Evolutionary conservation across 2,797 vertebrate genomes (phyloP), one percentile per base, ranked within the genome.

Genomic region (Enteromius thamalakanensis): DNA sequence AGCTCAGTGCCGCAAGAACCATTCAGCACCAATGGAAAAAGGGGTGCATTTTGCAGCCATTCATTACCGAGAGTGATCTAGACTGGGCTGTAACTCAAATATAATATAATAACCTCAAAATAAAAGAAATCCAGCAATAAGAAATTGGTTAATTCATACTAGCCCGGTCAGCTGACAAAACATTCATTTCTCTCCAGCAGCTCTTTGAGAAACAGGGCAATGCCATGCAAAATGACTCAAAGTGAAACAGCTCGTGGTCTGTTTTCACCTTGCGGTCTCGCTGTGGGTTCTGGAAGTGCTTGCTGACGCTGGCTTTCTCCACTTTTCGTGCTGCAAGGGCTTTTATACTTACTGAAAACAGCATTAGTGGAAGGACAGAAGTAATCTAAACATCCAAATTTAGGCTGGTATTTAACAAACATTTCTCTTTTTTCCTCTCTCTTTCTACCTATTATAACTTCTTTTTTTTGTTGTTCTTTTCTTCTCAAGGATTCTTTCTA

Each of bases 241-340:
- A 82, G 45, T 68, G 65, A 80, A 75, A 67, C 40, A 76, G 71
- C 62, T 58, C 10, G 2, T 69, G 82, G 77, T 55, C 72, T 82
- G 72, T 77, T 86, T 84, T 80, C 65, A 72, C 82, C 55, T 67
- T 58, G 71, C 6, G 29, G 42, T 21, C 81, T 85, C n/a, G 11
- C 83, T 68, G 58, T 80, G 83, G 80, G 7, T 67, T 80, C 80
- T 86, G 82, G 80, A 77, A 70, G 58, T 78, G 60, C 53, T 74
- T 29, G 40, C 15, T 79, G 32, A 76, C 10, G 76, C 42, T 75
- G 34, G 19, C 71, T 68, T 65, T 82, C 65, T 45, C 58, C n/a
- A 51, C 40, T 82, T 60, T 21, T 26, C 78, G 53, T 78, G 65
- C 64, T 72, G 55, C 4, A 42, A 83, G 81, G 69, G 78, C 70